phyloP scores from a whole-genome alignment of 2,888 invertebrate species.

The Sympetrum striolatum region DNA sequence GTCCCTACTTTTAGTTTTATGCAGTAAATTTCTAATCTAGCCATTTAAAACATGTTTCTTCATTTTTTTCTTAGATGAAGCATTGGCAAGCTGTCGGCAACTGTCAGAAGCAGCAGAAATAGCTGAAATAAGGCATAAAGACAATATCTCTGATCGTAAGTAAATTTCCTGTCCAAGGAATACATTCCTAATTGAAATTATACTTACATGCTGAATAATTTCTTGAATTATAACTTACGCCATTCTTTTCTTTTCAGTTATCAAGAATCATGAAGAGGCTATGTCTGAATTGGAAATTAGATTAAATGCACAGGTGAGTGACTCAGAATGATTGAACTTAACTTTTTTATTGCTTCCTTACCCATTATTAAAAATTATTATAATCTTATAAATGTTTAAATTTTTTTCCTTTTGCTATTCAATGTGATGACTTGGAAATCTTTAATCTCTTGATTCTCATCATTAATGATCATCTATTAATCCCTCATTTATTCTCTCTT shows the following conservation, averaged over 20 bases:
- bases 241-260: constrained; percentile 56
- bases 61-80: constrained; percentile 56
- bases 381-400: too few relatives aligned
- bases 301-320: constrained; percentile 55
- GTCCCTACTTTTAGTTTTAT: too few relatives aligned
- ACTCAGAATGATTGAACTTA: neutral
- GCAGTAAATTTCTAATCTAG: neutral
- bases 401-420: too few relatives aligned
- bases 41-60: neutral
- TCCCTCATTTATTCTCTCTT: too few relatives aligned
- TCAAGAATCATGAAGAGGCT: constrained; percentile 53
- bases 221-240: neutral
- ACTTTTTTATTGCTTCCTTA: too few relatives aligned
- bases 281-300: constrained; percentile 55
- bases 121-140: neutral
- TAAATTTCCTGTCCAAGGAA: neutral
- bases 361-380: too few relatives aligned
- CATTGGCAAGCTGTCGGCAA: constrained; percentile 56
- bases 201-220: neutral
- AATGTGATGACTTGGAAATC: too few relatives aligned
- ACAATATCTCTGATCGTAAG: neutral
- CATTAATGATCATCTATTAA: too few relatives aligned
- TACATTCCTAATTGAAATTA: neutral
- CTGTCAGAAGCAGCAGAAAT: constrained; percentile 55
- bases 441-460: too few relatives aligned